These are phyloP conservation scores for Linyphia triangularis DNA, from an alignment of 2,888 invertebrate species.

Conservation along the genomic window DNA sequence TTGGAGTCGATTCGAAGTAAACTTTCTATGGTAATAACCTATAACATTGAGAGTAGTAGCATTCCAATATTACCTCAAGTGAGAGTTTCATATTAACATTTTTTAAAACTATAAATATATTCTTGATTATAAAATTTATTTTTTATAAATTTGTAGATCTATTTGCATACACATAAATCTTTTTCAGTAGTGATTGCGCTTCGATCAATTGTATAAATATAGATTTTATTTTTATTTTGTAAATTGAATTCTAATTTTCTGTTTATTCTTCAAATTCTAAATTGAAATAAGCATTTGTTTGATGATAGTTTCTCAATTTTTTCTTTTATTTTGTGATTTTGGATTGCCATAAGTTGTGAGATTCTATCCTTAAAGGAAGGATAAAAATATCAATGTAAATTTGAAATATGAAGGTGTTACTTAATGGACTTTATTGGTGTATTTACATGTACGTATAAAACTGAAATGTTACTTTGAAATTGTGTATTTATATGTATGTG, in stretches of 20 bases:
- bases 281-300: not conserved
- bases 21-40: not conserved
- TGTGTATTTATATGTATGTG: not conserved
- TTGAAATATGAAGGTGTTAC: slow-evolving; percentile 7
- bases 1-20: not conserved
- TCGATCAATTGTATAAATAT: slow-evolving; percentile 11
- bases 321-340: slow-evolving; percentile 11
- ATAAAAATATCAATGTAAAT: not conserved
- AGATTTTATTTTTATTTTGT: not conserved
- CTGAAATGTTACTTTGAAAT: not conserved
- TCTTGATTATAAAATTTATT: not conserved
- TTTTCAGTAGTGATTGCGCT: not conserved
- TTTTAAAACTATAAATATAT: slow-evolving; percentile 3
- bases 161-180: not conserved
- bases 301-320: slow-evolving; percentile 2
- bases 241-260: slow-evolving; percentile 3
- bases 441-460: slow-evolving; percentile 9
- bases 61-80: slow-evolving; percentile 3
- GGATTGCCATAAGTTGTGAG: slow-evolving; percentile 4
- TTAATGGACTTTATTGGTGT: slow-evolving; percentile 14
- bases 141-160: not conserved
- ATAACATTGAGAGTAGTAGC: not conserved
- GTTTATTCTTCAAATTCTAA: not conserved
- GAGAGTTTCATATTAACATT: not conserved
- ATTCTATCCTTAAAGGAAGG: not conserved